Percentiles rank a stretch among this genome's conserved stretches.
Evolutionary conservation across 64 coral and sea anemone species (phyloP).

Genomic region (Acropora yongei): DNA sequence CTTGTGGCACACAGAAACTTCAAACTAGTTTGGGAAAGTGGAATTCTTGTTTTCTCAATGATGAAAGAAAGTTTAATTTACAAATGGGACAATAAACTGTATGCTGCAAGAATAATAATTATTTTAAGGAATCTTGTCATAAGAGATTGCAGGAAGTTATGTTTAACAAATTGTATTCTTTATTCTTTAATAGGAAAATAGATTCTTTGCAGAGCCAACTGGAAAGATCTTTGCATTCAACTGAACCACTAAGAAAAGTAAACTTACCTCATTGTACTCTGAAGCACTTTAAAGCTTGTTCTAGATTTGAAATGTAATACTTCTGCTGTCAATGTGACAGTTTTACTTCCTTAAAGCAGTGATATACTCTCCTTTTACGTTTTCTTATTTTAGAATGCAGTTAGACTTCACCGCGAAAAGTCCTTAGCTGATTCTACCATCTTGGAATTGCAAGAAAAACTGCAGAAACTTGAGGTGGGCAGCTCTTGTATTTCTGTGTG

Average conservation of each 20-base stretch:
- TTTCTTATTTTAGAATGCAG: constrained; percentile 41
- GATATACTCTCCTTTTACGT: neutral
- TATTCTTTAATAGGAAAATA: constrained; percentile 13
- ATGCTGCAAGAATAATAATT: neutral
- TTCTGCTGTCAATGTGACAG: too few species aligned
- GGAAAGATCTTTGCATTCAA: constrained; percentile 19
- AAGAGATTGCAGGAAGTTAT: neutral
- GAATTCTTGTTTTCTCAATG: too few species aligned
- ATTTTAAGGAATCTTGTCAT: neutral
- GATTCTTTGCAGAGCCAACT: constrained; percentile 45
- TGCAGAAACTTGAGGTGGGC: constrained; percentile 21
- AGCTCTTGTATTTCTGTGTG: neutral
- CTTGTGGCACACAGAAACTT: too few species aligned
- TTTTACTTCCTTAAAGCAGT: too few species aligned
- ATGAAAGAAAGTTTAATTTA: too few species aligned
- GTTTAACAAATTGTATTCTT: neutral
- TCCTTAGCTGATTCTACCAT: constrained; percentile 55
- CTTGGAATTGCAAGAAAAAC: constrained; percentile 26
- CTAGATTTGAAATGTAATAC: too few species aligned
- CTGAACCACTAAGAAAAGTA: constrained; percentile 56
- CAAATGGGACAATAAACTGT: too few species aligned
- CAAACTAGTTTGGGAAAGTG: too few species aligned
- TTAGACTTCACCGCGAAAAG: constrained; percentile 55
- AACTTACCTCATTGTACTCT: neutral
- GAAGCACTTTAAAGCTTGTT: neutral